Evolutionary conservation across 2,113 vertebrate species (phyloP), one percentile per base, ranked within the genome.

Genomic region (Sorex araneus): DNA sequence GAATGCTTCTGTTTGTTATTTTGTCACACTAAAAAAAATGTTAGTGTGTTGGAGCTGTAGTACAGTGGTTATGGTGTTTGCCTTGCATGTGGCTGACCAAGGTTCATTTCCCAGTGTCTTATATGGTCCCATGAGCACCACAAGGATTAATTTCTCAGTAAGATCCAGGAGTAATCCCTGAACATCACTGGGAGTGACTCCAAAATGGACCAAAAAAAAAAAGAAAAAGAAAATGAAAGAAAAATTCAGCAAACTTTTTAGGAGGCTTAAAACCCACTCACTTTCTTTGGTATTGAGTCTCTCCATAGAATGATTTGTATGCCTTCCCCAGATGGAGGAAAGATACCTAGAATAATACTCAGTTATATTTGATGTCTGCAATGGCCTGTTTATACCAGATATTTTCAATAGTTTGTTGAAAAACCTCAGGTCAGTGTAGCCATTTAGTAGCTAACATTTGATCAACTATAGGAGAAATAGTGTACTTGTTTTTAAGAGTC

Each of bases 341-440:
- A 74, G 23, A 47, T 78, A 34, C 19, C 25, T 78, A 5, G 28
- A 84, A 70, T 63, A 80, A 21, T 1, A 0, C 3, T n/a, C 27
- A 66, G 0, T 50, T 13, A 43, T 23, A 0, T 3, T 10, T 64
- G n/a, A 45, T 86, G 0, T 71, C 34, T 88, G 7, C 8, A 16
- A 73, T 40, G 6, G 19, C n/a, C 82, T 54, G 9, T 40, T 3
- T 60, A 73, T 3, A 87, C 4, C n/a, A 73, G 71, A 50, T 1
- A 89, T 75, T 79, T 88, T 70, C 45, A 74, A 27, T 74, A 57
- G 86, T 84, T 77, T 87, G 12, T 70, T 88, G 28, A 88, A 21
- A 64, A 81, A 13, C 87, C 85, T 92, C 12, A 88, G 10, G 13
- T 11, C 34, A 47, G 50, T 92, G 0, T 36, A 71, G 18, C 30